Percentiles rank a stretch among this genome's conserved stretches.
These are phyloP conservation scores for Channa striata DNA, from an alignment of 2,797 vertebrate species.

Conservation along the genomic window DNA sequence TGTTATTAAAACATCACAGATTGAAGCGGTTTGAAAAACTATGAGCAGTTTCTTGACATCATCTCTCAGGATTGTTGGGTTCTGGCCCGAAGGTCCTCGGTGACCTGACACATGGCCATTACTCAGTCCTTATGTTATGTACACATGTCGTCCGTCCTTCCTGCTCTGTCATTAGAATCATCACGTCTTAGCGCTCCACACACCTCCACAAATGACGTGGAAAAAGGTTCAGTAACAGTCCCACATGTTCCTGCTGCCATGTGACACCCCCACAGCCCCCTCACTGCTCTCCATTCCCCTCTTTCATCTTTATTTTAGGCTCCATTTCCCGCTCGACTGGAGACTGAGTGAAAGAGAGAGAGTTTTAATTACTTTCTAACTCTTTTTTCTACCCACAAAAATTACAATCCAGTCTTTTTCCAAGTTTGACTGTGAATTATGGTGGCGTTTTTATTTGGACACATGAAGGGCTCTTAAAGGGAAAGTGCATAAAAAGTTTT, in stretches of 20 bases:
- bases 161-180: neutral
- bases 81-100: neutral
- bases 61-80: neutral
- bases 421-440: conserved; percentile 1
- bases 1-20: conserved; percentile 1
- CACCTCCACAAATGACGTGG: conserved; percentile 15
- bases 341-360: conserved; percentile 22
- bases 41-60: conserved; percentile 7
- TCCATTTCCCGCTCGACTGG: conserved; percentile 33
- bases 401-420: conserved; percentile 24
- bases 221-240: conserved; percentile 17
- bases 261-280: neutral
- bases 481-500: conserved; percentile 4
- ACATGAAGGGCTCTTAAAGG: neutral
- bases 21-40: neutral
- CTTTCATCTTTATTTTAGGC: conserved; percentile 57
- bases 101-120: neutral
- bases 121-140: neutral
- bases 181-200: conserved; percentile 2
- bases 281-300: neutral
- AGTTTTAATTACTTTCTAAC: conserved; percentile 53
- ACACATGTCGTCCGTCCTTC: neutral
- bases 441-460: neutral
- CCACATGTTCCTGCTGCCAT: conserved; percentile 25
- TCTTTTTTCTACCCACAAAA: conserved; percentile 9